Evolutionary conservation across 2,888 invertebrate genomes (phyloP), one percentile per base, ranked within the genome.

Genomic region (Caenorhabditis drosophilae): DNA sequence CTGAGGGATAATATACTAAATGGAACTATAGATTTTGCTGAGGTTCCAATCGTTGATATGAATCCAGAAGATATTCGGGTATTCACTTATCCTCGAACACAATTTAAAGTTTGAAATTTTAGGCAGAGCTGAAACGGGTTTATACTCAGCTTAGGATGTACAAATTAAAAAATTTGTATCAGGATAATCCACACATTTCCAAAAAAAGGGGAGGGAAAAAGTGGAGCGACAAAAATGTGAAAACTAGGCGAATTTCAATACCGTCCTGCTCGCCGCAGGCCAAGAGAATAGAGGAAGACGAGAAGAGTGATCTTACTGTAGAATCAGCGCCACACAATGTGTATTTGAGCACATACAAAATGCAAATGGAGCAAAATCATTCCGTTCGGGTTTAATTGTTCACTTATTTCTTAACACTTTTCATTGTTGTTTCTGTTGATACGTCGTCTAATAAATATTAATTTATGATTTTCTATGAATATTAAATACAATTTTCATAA

Each of bases 101-200:
- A n/a, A 20, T 48, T 48, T 54, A 25, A 36, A 45, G 36, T 20
- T 41, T 27, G 45, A 22, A 26, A 54, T 55, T 67, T 81, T 83
- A 89, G 89, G 87, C 87, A 54, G 89, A 89, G 83, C 84, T 89
- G 73, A 88, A 88, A 80, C 87, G 90, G 80, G 89, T 95, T 67
- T 95, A 95, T 87, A 90, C 93, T 60, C 93, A 94, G 86, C 87
- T 95, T 82, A 93, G 95, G 86, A 89, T 94, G 77, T 88, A 93
- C 82, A 90, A 92, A 83, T 92, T 92, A 85, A 93, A 93, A 87
- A 92, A 92, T 23, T 88, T 95, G 85, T 88, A 93, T 71, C 89
- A 91, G 78, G 93, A 94, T 87, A 95, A 95, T 87, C 95, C 95
- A 50, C 95, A 95, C 88, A 94, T 95, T 85, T 92, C 92, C 80